These are phyloP conservation scores for Lepisosteus osseus DNA, from an alignment of 2,113 vertebrate species.

Conservation along the genomic window DNA sequence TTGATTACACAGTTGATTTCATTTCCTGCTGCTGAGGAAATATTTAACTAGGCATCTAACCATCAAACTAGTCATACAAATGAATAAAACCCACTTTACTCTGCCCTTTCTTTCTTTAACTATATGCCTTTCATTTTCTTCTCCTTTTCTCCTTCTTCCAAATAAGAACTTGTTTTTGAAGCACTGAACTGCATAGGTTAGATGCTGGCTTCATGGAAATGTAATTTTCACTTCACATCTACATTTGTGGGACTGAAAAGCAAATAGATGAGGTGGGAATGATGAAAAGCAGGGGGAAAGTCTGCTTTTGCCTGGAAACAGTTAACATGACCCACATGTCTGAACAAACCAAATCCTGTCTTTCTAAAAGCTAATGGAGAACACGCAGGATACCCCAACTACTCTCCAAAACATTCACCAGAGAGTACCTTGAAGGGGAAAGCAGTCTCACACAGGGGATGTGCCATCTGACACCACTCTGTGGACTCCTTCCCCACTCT, in stretches of 20 bases:
- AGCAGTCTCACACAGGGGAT: not conserved
- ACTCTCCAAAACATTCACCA: not conserved
- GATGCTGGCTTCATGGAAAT: not conserved
- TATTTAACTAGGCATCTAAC: not conserved
- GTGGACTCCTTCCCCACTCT: not conserved
- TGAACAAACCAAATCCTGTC: not conserved
- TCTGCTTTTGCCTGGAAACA: not conserved
- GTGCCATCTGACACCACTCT: not conserved
- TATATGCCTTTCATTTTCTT: no score
- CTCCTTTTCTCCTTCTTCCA: not conserved
- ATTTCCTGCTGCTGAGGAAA: slow-evolving; percentile 12
- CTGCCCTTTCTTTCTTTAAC: no score
- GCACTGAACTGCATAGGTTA: not conserved
- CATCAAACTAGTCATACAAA: no score
- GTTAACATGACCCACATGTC: not conserved
- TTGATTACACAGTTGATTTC: slow-evolving; percentile 14
- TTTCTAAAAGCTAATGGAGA: not conserved
- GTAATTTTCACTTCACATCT: not conserved
- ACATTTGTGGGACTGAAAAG: not conserved
- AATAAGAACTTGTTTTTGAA: not conserved
- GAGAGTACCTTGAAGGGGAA: not conserved
- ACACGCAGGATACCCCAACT: not conserved
- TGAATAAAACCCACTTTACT: no score
- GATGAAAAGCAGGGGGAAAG: not conserved
- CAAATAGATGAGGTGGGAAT: not conserved